A percentile compares a stretch with the other conserved stretches of the same genome.
Conservation (phyloP, 2,797 vertebrate species). For the Enteromius mattozi region DNA sequence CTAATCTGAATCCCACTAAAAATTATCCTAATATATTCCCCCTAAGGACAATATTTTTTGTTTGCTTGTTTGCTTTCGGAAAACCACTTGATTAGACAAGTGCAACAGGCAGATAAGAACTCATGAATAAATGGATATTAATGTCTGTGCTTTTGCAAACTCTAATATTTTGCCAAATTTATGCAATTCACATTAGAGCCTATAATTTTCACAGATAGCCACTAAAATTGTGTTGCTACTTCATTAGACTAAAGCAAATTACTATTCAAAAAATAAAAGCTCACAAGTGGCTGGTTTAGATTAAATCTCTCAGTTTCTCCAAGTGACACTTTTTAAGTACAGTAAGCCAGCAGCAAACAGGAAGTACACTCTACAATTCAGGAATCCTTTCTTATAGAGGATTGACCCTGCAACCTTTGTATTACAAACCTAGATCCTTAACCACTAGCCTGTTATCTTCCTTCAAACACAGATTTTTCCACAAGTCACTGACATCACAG, state of each 20-base stretch:
- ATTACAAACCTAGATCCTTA: slow-evolving; percentile 1
- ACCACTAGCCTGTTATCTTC: slow-evolving; percentile 29
- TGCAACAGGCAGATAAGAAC: slow-evolving; percentile 70
- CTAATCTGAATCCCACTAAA: slow-evolving; percentile 64
- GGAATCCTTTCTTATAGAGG: not conserved
- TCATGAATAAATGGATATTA: slow-evolving; percentile 78
- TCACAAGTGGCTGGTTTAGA: slow-evolving; percentile 3
- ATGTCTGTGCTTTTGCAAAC: slow-evolving; percentile 75
- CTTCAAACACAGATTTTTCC: not conserved
- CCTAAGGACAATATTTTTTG: slow-evolving; percentile 55
- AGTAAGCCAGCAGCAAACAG: not conserved
- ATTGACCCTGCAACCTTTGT: not conserved
- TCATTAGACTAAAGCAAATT: slow-evolving; percentile 23
- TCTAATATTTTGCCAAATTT: slow-evolving; percentile 67
- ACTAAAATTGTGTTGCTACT: not conserved
- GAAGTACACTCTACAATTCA: not conserved
- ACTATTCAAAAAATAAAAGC: slow-evolving; percentile 5
- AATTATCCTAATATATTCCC: slow-evolving; percentile 67
- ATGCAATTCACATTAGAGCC: slow-evolving; percentile 17
- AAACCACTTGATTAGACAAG: slow-evolving; percentile 79
- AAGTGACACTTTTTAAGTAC: not conserved
- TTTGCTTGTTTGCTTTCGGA: slow-evolving; percentile 65
- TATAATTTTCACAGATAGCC: slow-evolving; percentile 22
- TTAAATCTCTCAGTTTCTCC: not conserved
- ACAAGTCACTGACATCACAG: slow-evolving; percentile 15